Conservation (phyloP, 2,113 vertebrate species). For the Girardinichthys multiradiatus region DNA sequence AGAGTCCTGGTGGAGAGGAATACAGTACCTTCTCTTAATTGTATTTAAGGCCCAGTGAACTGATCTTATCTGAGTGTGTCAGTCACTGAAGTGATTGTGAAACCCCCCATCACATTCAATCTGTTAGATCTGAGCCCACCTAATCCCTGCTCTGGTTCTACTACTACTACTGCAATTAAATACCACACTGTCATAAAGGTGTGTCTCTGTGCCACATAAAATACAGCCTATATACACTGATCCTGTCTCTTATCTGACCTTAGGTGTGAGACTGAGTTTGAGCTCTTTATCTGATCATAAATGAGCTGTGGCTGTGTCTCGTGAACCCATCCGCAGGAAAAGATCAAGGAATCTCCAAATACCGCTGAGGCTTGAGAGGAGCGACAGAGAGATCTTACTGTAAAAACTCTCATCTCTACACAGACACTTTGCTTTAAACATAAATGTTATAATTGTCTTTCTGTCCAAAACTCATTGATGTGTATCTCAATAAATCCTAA, state of each 20-base stretch:
- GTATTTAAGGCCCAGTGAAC: conserved; percentile 66
- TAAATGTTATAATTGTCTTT: conserved; percentile 12
- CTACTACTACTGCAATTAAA: conserved; percentile 22
- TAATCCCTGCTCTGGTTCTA: conserved; percentile 56
- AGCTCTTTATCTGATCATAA: conserved; percentile 64
- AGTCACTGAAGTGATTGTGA: conserved; percentile 51
- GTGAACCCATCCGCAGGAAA: conserved; percentile 38
- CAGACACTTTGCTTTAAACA: background rate
- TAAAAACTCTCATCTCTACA: background rate
- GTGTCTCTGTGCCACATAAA: conserved; percentile 18
- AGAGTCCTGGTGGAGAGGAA: conserved; percentile 58
- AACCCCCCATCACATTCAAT: conserved; percentile 36
- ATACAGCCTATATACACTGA: conserved; percentile 28
- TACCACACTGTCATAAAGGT: conserved; percentile 4
- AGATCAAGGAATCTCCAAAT: conserved; percentile 36
- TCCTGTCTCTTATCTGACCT: conserved; percentile 46
- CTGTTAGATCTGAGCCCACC: conserved; percentile 43
- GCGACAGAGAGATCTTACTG: conserved; percentile 1
- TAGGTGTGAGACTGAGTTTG: conserved; percentile 15
- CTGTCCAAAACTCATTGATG: background rate
- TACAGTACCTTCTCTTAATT: conserved; percentile 58
- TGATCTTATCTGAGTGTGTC: conserved; percentile 63
- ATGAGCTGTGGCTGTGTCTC: conserved; percentile 36
- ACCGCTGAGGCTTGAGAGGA: conserved; percentile 17
- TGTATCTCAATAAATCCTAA: background rate